Evolutionary conservation across 2,113 vertebrate species (phyloP).

Genomic region (Stigmatopora argus): DNA sequence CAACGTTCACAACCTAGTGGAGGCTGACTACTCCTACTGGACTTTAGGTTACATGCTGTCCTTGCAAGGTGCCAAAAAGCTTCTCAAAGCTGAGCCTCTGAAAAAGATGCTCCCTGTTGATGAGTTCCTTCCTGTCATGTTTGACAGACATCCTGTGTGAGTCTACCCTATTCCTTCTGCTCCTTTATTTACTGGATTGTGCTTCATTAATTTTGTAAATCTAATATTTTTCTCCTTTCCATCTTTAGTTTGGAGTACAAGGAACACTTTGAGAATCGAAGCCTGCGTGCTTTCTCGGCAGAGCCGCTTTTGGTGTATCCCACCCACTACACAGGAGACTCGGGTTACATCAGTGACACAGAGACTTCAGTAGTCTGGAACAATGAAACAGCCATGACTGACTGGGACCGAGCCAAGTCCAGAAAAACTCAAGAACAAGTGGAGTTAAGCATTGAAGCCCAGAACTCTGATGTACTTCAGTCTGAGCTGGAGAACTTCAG

Average conservation of each 20-base stretch:
- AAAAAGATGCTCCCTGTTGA: conserved; percentile 84
- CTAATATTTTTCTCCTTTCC: not conserved
- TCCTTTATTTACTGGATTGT: not conserved
- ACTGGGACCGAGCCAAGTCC: conserved; percentile 83
- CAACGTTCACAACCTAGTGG: conserved; percentile 82
- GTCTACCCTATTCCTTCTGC: conserved; percentile 5
- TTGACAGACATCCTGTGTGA: conserved; percentile 80
- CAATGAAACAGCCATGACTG: conserved; percentile 73
- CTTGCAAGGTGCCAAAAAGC: conserved; percentile 80
- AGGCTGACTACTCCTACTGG: conserved; percentile 91
- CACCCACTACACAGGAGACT: conserved; percentile 83
- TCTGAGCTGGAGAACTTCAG: conserved; percentile 77
- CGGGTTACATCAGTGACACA: conserved; percentile 83
- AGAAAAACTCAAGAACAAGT: conserved; percentile 80
- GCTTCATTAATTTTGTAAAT: not conserved
- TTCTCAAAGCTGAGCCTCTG: conserved; percentile 76
- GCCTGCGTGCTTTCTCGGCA: conserved; percentile 78
- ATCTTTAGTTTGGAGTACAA: conserved; percentile 75
- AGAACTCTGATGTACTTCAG: conserved; percentile 79
- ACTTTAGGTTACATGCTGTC: conserved; percentile 84
- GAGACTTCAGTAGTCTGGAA: conserved; percentile 87
- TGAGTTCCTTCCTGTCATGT: conserved; percentile 90
- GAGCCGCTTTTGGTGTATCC: conserved; percentile 84
- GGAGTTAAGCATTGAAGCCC: conserved; percentile 75
- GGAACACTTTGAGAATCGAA: conserved; percentile 72